phyloP scores from a whole-genome alignment of 2,113 vertebrate genomes.

The Centrocercus urophasianus region DNA sequence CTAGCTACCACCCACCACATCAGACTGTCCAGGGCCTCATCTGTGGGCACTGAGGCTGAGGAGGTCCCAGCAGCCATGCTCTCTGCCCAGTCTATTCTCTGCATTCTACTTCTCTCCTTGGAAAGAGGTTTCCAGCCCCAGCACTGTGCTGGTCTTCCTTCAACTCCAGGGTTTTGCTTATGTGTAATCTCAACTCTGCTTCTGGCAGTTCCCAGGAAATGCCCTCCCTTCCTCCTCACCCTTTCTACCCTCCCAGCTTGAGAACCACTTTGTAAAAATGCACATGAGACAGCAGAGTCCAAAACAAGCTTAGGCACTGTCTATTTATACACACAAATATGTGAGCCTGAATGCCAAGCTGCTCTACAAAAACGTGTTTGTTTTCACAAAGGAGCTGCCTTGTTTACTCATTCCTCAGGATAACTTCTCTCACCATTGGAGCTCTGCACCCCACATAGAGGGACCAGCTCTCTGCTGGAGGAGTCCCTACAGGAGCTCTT shows the following conservation, averaged over 20 bases:
- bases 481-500: not conserved
- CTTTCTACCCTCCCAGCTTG: not conserved
- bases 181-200: not conserved
- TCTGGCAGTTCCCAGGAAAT: not conserved
- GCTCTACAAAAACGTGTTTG: not conserved
- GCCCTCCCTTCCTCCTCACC: not conserved
- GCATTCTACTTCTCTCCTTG: not conserved
- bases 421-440: not conserved
- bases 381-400: not conserved
- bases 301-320: not conserved
- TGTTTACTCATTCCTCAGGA: not conserved
- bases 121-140: not conserved
- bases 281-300: not conserved
- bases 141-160: accelerated
- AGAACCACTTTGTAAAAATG: not conserved
- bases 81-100: not conserved
- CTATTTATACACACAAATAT: not conserved
- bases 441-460: not conserved
- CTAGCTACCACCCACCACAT: not conserved
- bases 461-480: not conserved
- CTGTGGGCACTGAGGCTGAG: not conserved
- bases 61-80: not conserved
- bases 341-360: not conserved
- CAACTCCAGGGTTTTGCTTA: not conserved
- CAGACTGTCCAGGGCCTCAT: too few relatives aligned